These are phyloP conservation scores for Amitus sp. DNA, from an alignment of 2,888 invertebrate species.

Conservation along the genomic window DNA sequence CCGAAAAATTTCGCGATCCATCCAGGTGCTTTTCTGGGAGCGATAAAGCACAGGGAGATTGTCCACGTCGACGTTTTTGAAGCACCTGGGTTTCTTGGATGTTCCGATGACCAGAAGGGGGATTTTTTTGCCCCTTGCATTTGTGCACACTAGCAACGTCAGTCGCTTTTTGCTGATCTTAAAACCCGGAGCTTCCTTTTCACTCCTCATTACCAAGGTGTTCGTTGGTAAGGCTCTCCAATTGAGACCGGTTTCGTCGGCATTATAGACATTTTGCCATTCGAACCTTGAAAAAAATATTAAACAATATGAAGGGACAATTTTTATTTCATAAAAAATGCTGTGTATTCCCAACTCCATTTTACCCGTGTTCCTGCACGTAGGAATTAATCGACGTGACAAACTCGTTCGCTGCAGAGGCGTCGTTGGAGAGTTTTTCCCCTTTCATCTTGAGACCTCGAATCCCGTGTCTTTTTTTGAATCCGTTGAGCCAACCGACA, in stretches of 20 bases:
- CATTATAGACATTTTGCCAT: slow-evolving; percentile 38
- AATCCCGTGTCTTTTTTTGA: slow-evolving; percentile 32
- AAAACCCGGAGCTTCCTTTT: slow-evolving; percentile 42
- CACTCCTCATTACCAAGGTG: slow-evolving; percentile 32
- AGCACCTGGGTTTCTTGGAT: slow-evolving; percentile 45
- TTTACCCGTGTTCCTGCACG: no score
- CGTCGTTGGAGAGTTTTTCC: slow-evolving; percentile 37
- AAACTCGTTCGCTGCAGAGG: no score
- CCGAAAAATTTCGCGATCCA: slow-evolving; percentile 41
- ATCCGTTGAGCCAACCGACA: slow-evolving; percentile 34
- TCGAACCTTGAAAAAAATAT: neutral
- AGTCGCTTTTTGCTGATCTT: slow-evolving; percentile 46
- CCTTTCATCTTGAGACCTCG: slow-evolving; percentile 27
- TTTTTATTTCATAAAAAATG: no score
- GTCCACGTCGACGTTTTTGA: slow-evolving; percentile 41
- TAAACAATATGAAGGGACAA: no score
- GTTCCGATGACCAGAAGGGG: slow-evolving; percentile 47
- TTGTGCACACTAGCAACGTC: slow-evolving; percentile 42
- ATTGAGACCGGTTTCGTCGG: slow-evolving; percentile 43
- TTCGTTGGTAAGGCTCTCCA: slow-evolving; percentile 42
- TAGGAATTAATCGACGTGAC: no score
- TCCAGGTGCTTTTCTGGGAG: slow-evolving; percentile 46
- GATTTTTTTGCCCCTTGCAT: slow-evolving; percentile 35
- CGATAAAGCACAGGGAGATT: slow-evolving; percentile 38
- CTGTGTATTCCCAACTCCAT: no score